Evolutionary conservation across 2,113 vertebrate species (phyloP), one percentile per base, ranked within the genome.

Genomic region (Dendrocopos noguchii): DNA sequence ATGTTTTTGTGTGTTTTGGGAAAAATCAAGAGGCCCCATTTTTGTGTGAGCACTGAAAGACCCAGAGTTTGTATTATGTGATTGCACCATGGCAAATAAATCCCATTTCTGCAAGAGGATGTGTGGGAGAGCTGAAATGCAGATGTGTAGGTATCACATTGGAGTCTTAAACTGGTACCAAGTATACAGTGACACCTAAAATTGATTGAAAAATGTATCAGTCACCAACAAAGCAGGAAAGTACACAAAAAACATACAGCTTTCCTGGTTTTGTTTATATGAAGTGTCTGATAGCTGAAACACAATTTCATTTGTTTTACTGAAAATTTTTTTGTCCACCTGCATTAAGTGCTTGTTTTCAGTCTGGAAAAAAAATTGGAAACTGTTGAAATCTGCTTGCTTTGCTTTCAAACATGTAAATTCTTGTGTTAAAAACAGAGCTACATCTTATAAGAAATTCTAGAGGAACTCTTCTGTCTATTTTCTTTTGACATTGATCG

Each of bases 241-340:
- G 6, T n/a, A n/a, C 29, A 25, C 1, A 12, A 56, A 77, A 57
- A 20, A 0, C 9, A 27, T n/a, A 10, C 18, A 31, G 6, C 10
- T n/a, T 63, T 80, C 15, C 29, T 64, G 13, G 39, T 18, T 84
- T 75, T 80, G 3, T 39, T 60, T 29, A 74, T 50, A 67, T 9
- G 1, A 8, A n/a, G 9, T 60, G 42, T 59, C 20, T 63, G 14
- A 27, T 29, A 16, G 29, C 33, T 59, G 39, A 88, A 66, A 66
- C 0, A 3, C 1, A 1, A 31, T 18, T 71, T 34, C 39, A 10
- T 5, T 2, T 21, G 4, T 61, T 83, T 57, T 64, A 19, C 5
- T 34, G 4, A 22, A 93, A 29, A 3, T 57, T 68, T 28, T 36
- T 1, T 9, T 55, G 5, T 21, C n/a, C 15, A 20, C 2, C 10